phyloP scores from a whole-genome alignment of 2,113 vertebrate species.

The Canis aureus region DNA sequence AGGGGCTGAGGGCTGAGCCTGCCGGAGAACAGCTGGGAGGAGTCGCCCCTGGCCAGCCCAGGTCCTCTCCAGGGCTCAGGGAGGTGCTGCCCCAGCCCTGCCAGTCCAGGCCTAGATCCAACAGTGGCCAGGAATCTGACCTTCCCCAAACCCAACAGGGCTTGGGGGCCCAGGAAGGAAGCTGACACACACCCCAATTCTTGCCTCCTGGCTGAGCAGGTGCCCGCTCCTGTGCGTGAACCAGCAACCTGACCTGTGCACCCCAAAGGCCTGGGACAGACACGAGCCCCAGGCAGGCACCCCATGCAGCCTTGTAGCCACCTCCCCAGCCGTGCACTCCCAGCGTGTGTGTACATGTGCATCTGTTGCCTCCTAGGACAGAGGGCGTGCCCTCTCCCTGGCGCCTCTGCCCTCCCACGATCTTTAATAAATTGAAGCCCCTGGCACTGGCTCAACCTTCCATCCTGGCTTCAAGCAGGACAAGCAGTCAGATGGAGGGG shows the following conservation, averaged over 20 bases:
- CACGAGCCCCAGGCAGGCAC: not conserved
- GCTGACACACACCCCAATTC: not conserved
- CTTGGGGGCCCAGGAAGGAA: not conserved
- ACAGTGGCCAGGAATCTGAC: not conserved
- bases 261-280: not conserved
- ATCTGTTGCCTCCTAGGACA: too few species aligned
- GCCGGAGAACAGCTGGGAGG: too few species aligned
- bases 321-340: too few species aligned
- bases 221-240: too few species aligned
- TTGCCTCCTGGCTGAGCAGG: not conserved
- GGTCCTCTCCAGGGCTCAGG: not conserved
- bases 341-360: rapidly evolving
- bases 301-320: not conserved
- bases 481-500: rapidly evolving
- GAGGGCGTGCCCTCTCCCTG: rapidly evolving
- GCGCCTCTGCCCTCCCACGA: rapidly evolving
- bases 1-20: not conserved
- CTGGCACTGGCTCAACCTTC: rapidly evolving
- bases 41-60: not conserved
- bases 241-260: too few species aligned
- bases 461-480: rapidly evolving
- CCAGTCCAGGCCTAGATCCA: not conserved
- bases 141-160: not conserved
- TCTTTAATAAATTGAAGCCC: rapidly evolving
- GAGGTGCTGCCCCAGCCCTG: not conserved